These are phyloP conservation scores for Cephus pulcher DNA, from an alignment of 2,888 invertebrate species.

Conservation along the genomic window DNA sequence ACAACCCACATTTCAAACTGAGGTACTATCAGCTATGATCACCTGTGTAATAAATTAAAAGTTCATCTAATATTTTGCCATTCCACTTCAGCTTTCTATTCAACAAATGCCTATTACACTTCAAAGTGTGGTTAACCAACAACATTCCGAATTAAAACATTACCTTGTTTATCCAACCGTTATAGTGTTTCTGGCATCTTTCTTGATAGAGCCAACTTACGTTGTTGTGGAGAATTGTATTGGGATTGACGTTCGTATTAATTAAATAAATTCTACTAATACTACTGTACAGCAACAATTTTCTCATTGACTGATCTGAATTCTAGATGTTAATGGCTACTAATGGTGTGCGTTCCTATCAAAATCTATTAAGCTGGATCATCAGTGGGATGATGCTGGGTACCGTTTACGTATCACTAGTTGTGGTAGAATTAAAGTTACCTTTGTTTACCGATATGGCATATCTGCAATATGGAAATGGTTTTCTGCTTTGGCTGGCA, in stretches of 20 bases:
- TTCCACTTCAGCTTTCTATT: slow-evolving; percentile 45
- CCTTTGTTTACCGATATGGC: slow-evolving; percentile 50
- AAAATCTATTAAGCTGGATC: slow-evolving; percentile 60
- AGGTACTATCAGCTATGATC: background rate
- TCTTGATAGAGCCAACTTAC: slow-evolving; percentile 54
- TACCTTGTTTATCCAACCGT: slow-evolving; percentile 46
- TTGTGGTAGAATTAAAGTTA: slow-evolving; percentile 51
- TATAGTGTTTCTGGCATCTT: slow-evolving; percentile 53
- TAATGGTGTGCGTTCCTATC: slow-evolving; percentile 55
- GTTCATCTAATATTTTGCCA: slow-evolving; percentile 7
- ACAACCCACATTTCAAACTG: slow-evolving; percentile 13
- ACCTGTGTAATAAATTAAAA: background rate
- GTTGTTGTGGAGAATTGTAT: slow-evolving; percentile 59
- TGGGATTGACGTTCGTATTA: slow-evolving; percentile 56
- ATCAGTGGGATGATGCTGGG: slow-evolving; percentile 53
- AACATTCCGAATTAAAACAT: slow-evolving; percentile 38
- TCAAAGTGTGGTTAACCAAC: slow-evolving; percentile 40
- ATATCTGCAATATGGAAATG: slow-evolving; percentile 55
- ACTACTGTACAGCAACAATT: background rate
- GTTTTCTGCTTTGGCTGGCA: slow-evolving; percentile 57
- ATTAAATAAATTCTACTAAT: background rate
- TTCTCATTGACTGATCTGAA: background rate
- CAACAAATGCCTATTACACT: slow-evolving; percentile 63
- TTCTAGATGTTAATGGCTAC: slow-evolving; percentile 59
- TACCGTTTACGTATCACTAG: slow-evolving; percentile 46